Base-by-base conservation (phyloP, 2,888 invertebrate genomes). In the Pachymerium ferrugineum region DNA sequence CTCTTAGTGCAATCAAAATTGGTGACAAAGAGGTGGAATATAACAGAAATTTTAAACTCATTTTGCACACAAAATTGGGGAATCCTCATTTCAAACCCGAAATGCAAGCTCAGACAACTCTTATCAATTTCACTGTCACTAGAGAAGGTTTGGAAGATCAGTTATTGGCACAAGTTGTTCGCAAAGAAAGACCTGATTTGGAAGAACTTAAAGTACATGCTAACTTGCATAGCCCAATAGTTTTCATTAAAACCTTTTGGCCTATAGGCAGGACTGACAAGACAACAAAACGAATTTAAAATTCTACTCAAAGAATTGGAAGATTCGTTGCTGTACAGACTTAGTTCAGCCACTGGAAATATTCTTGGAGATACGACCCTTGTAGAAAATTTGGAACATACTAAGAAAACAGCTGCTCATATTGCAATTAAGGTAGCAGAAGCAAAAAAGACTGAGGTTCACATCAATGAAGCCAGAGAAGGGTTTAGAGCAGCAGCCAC, bases 211-310 rank as follows among this genome's bases (percentile, higher is more conserved):
- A n/a, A n/a, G n/a, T n/a, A n/a, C n/a, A n/a, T n/a, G n/a, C n/a
- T 82, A 74, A 82, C 83, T 78, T 78, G 83, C 47, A 83, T 82
- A 76, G 80, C 82, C 79, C 84, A 42, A 83, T 83, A 73, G 79
- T 81, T 3, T 79, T 81, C 73, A 83, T 84, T 76, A 83, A 83
- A 75, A 77, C 80, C 3, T n/a, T n/a, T n/a, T n/a, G n/a, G n/a
- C n/a, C n/a, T n/a, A n/a, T 71, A 87, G 86, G 94, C 95, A 1
- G 94, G 96, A 79, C 85, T 97, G 76, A 97, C 97, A 0, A 92
- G 93, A 79, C 97, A 97, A 82, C 97, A 97, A 83, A 97, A 97
- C 82, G 91, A 97, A 82, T 97, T 97, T 81, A 97, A 97, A 83
- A 97, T 97, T 77, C 93, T 93, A 81, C 84, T 97, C 47, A 97